Evolutionary conservation across 2,797 vertebrate genomes (phyloP).

Genomic region (Coccyzus lansbergi): DNA sequence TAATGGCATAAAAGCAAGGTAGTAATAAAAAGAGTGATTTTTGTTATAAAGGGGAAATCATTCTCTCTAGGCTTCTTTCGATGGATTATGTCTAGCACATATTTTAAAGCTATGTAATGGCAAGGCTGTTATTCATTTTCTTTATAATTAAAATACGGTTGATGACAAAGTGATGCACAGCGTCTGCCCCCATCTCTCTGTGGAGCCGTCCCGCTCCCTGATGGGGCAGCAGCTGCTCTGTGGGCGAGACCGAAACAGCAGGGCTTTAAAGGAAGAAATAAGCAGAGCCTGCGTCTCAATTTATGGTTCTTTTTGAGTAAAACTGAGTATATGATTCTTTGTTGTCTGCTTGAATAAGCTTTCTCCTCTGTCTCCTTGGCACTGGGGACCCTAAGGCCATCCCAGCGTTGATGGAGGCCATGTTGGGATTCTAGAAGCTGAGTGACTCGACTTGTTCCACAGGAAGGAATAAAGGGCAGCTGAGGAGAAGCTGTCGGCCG

Average conservation of each 20-base stretch:
- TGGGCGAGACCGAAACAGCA: background rate
- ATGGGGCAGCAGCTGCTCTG: background rate
- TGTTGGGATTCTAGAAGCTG: background rate
- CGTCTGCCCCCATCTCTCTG: background rate
- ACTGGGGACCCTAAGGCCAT: background rate
- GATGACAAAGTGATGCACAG: background rate
- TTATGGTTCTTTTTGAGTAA: background rate
- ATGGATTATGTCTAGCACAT: background rate
- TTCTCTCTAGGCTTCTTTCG: conserved; percentile 19
- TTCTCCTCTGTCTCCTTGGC: background rate
- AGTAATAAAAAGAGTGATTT: conserved; percentile 50
- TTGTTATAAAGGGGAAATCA: conserved; percentile 37
- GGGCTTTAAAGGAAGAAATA: background rate
- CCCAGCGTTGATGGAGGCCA: background rate
- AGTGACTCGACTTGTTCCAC: background rate
- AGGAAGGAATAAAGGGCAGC: background rate
- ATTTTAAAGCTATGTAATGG: background rate
- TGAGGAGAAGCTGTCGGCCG: background rate
- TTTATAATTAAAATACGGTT: conserved; percentile 27
- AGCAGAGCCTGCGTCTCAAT: background rate
- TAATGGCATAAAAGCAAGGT: conserved; percentile 44
- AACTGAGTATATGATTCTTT: background rate
- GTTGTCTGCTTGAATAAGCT: background rate
- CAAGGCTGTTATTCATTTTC: background rate
- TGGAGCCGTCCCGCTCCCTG: background rate